These are phyloP conservation scores for Elysia crispata DNA, from an alignment of 2,888 invertebrate species.

Conservation along the genomic window DNA sequence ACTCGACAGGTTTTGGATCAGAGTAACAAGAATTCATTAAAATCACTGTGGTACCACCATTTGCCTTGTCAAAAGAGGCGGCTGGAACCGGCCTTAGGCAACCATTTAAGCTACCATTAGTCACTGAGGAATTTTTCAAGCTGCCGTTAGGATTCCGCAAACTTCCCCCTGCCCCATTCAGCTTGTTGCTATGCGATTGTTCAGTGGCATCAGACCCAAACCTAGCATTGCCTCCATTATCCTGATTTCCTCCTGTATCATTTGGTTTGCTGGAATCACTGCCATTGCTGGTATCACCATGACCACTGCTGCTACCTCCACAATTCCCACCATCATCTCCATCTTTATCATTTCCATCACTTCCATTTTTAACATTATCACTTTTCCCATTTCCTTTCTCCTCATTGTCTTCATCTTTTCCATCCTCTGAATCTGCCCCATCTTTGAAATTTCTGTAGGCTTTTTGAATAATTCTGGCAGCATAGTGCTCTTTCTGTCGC, in stretches of 20 bases:
- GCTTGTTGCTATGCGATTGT: slow-evolving; percentile 42
- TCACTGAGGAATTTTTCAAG: slow-evolving; percentile 38
- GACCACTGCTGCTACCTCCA: background rate
- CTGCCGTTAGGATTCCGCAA: slow-evolving; percentile 47
- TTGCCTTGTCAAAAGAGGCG: background rate
- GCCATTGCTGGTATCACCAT: slow-evolving; percentile 35
- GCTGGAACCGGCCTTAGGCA: background rate
- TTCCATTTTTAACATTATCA: slow-evolving; percentile 1
- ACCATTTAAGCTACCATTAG: slow-evolving; percentile 30
- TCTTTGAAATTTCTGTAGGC: slow-evolving; percentile 88
- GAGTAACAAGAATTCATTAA: slow-evolving; percentile 35
- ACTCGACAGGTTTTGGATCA: slow-evolving; percentile 67
- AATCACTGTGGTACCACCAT: slow-evolving; percentile 44
- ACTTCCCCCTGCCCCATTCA: slow-evolving; percentile 43
- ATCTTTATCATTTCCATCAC: background rate
- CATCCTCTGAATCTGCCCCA: background rate
- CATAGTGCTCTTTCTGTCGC: slow-evolving; percentile 97
- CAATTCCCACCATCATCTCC: background rate
- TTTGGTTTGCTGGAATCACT: slow-evolving; percentile 19
- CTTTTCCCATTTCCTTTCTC: slow-evolving; percentile 42
- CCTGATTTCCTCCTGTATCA: slow-evolving; percentile 3
- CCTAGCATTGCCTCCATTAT: slow-evolving; percentile 25
- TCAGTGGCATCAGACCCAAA: slow-evolving; percentile 19
- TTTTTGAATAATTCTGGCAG: slow-evolving; percentile 95
- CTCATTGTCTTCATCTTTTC: slow-evolving; percentile 9